A percentile compares a stretch with the other conserved stretches of the same genome.
These are phyloP conservation scores for Hippocampus zosterae DNA, from an alignment of 2,113 vertebrate species.

Conservation along the genomic window DNA sequence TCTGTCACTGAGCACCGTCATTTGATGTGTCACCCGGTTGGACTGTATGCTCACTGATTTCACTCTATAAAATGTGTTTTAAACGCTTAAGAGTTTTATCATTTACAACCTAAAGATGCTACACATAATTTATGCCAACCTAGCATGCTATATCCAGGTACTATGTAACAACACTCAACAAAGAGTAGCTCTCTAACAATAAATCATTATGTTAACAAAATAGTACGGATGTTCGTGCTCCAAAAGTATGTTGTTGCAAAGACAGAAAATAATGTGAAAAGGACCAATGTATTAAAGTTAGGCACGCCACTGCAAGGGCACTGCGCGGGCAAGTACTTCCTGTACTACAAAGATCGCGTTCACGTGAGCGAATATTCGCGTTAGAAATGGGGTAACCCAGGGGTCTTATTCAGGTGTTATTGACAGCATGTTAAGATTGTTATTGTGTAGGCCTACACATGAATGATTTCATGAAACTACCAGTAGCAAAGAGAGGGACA, in stretches of 20 bases:
- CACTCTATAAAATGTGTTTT: neutral
- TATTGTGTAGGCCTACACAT: neutral
- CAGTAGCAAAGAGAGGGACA: too few species aligned
- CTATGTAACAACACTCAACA: neutral
- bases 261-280: too few species aligned
- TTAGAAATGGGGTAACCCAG: too few species aligned
- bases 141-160: neutral
- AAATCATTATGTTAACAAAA: neutral
- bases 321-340: too few species aligned
- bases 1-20: slow-evolving; percentile 48
- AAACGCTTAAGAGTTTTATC: neutral
- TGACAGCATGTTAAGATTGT: too few species aligned
- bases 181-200: neutral
- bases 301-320: too few species aligned
- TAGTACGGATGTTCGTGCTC: neutral
- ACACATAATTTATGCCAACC: neutral
- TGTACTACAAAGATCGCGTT: too few species aligned
- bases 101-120: neutral
- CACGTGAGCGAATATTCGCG: too few species aligned
- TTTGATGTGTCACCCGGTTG: slow-evolving; percentile 3
- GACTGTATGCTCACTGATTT: neutral
- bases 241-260: too few species aligned
- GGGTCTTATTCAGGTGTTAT: too few species aligned
- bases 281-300: too few species aligned
- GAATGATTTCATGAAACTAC: neutral